phyloP scores from a whole-genome alignment of 2,797 vertebrate genomes.

The Carduelis carduelis region DNA sequence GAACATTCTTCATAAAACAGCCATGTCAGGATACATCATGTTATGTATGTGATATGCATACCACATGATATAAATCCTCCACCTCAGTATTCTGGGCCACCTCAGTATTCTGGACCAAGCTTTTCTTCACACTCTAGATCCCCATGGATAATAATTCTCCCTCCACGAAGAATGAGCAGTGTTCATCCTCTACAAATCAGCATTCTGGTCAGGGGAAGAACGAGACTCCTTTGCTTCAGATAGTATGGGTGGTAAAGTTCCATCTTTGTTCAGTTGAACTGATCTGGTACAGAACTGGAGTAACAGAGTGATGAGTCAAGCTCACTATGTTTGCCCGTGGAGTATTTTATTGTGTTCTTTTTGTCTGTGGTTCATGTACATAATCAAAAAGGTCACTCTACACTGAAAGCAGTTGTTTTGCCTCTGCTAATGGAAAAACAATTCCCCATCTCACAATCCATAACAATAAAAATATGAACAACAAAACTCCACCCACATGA shows the following conservation, averaged over 20 bases:
- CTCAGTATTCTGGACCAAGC: neutral
- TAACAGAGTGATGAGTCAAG: conserved; percentile 34
- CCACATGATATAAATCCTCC: neutral
- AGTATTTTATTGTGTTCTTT: conserved; percentile 56
- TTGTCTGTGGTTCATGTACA: conserved; percentile 57
- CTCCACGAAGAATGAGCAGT: neutral
- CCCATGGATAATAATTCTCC: neutral
- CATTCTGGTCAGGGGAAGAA: neutral
- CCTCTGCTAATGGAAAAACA: conserved; percentile 62
- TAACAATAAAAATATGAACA: conserved; percentile 61
- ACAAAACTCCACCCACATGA: conserved; percentile 45
- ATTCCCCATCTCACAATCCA: conserved; percentile 49
- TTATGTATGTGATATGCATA: neutral
- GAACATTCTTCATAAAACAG: neutral
- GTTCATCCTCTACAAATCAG: neutral
- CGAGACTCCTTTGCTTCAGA: neutral
- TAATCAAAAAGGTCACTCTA: conserved; percentile 60
- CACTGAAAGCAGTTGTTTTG: conserved; percentile 64
- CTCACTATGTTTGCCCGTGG: conserved; percentile 6
- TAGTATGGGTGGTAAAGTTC: neutral
- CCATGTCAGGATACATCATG: neutral
- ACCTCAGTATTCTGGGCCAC: neutral
- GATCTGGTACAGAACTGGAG: conserved; percentile 11
- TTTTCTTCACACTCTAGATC: neutral
- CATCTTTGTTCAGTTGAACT: neutral